phyloP scores from a whole-genome alignment of 2,888 invertebrate species.

The Rhogogaster chlorosoma region DNA sequence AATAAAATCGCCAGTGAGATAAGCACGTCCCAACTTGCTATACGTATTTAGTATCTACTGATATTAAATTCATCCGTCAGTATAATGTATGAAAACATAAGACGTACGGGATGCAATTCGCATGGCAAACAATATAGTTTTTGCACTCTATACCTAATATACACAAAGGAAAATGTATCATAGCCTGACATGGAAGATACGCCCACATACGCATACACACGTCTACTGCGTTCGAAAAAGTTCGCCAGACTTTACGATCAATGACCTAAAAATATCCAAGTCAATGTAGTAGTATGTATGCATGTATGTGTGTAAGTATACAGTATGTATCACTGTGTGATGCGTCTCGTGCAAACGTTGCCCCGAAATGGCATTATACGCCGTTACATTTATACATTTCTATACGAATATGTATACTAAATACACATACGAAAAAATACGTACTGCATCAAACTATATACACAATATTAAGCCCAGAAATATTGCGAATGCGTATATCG shows the following conservation, averaged over 20 bases:
- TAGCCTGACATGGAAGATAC: not conserved
- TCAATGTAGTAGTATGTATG: not conserved
- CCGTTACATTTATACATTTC: not conserved
- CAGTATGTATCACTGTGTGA: not conserved
- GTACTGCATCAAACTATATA: not conserved
- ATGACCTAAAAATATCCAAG: conserved; percentile 40
- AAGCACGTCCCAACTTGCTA: not conserved
- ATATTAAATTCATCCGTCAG: not conserved
- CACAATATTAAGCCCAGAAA: not conserved
- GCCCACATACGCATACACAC: not conserved
- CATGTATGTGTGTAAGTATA: not conserved
- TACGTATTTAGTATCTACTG: not conserved
- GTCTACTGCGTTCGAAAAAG: not conserved
- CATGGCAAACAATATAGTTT: not conserved
- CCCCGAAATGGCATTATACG: conserved; percentile 9
- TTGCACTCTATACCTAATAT: not conserved
- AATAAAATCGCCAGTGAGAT: not conserved
- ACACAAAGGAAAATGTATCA: not conserved
- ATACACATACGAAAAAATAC: not conserved
- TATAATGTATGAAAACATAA: conserved; percentile 5
- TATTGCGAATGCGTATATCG: not conserved
- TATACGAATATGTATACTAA: not conserved
- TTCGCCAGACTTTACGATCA: conserved; percentile 19
- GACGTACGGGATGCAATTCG: not conserved
- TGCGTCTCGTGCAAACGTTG: not conserved